Base-by-base conservation (phyloP, 2,113 vertebrate species). In the Castor canadensis region DNA sequence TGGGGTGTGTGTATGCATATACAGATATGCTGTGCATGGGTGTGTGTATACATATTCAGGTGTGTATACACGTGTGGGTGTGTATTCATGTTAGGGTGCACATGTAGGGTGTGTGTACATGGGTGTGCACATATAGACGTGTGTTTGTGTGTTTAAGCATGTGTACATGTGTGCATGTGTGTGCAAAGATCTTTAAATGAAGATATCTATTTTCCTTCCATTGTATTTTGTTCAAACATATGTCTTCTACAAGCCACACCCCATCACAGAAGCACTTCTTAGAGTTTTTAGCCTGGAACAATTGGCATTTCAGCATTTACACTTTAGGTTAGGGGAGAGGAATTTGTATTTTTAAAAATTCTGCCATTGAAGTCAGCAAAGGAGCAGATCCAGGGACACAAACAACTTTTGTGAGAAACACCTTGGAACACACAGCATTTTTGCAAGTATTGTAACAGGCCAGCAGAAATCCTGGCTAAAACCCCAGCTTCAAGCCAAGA, bases 371-470 rank as follows among this genome's bases (percentile, higher is more conserved):
- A 17, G 30, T 76, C 11, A 83, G 54, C 64, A 66, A 54, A 94
- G 79, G 24, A 67, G 9, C 19, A 16, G 76, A 58, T 10, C n/a
- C 43, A 62, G 60, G 30, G 47, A 71, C 79, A 73, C 16, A 47
- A 73, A 22, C 16, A 20, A 15, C 40, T 2, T 71, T 85, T 83
- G 79, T 89, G 5, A 5, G 35, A n/a, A 85, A 75, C 67, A 49
- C 19, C 71, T 54, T 10, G 19, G 90, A 54, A 93, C 54, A 62
- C 43, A n/a, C 49, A 6, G 85, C 93, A 88, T 93, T 93, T 96
- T 83, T 96, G 95, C 95, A 93, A 80, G 96, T 52, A 95, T 96
- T 93, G 5, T 40, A 91, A 97, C 97, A 97, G 90, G 97, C 93
- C 62, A 32, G 45, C 4, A 67, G 90, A 96, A 95, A 95, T 69